Evolutionary conservation across 2,113 vertebrate species (phyloP), one percentile per base, ranked within the genome.

Genomic region (Oncorhynchus gorbuscha): DNA sequence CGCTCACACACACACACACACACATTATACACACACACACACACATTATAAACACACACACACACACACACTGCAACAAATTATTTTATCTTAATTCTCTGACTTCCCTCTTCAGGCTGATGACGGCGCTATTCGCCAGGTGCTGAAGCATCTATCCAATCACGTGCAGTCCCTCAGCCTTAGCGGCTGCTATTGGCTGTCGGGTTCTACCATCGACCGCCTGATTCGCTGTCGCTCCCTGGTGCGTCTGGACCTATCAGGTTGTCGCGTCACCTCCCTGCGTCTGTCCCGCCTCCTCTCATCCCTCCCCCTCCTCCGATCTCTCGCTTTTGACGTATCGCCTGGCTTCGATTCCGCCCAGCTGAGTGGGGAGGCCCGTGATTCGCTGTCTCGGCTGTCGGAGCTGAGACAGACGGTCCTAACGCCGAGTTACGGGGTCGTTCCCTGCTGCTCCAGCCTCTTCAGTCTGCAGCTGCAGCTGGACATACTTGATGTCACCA

Each of bases 111-210:
- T 66, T 3, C 89, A 99, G 98, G 96, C 93, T 7, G 94, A 91
- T 11, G 95, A 97, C 62, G 80, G 92, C 74, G 93, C 94, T 66
- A 93, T 96, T 80, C 95, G 92, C 83, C 89, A 88, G 5, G 82
- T 96, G 55, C 77, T 98, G 82, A 94, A 88, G 86, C 93, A 93
- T 80, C 91, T 97, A 0, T 92, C 94, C 4, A 90, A 81, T 76
- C 94, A 95, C 11, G 94, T 98, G 80, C 94, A 95, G 86, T 94
- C 95, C 74, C 93, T 99, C 78, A 94, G 95, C 89, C 89, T 98
- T 88, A 95, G 95, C 0, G 96, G 97, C 49, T 99, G 97, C 90
- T 99, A 99, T 69, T 99, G 98, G 98, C 85, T 99, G 76, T 89
- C 94, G 0, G 93, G 94, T 28, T 84, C 93, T 16, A 95, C 94